Conservation (phyloP, 2,113 vertebrate genomes). For the Oreocharis arfaki region DNA sequence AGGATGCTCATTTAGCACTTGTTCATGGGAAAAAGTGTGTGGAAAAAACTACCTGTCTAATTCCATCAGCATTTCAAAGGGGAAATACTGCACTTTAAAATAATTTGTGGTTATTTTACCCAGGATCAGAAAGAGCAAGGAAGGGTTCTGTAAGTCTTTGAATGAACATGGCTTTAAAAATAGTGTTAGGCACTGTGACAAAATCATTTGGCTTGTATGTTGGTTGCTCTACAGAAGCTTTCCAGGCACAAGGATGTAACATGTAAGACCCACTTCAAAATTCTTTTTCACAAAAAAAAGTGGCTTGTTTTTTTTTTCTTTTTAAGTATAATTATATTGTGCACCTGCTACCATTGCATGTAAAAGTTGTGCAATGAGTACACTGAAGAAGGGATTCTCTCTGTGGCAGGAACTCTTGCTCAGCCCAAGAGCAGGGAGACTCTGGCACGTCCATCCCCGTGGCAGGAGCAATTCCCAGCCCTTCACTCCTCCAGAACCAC, state of each 20-base stretch:
- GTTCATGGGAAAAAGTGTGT: neutral
- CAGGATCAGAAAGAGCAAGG: neutral
- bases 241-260: neutral
- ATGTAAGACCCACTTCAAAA: neutral
- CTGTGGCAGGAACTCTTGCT: neutral
- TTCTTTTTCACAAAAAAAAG: neutral
- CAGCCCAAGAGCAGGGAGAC: neutral
- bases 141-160: neutral
- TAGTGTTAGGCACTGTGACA: neutral
- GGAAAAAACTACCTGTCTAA: neutral
- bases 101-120: neutral
- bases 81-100: neutral
- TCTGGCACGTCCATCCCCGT: accelerated
- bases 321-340: neutral
- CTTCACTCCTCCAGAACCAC: neutral
- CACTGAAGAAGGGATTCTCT: neutral
- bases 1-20: neutral
- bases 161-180: neutral
- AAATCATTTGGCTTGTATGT: neutral
- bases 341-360: neutral
- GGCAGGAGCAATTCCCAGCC: neutral
- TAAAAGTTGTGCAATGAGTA: accelerated
- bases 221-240: neutral
- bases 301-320: neutral
- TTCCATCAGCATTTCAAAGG: neutral